Base-by-base conservation (phyloP, 2,797 vertebrate genomes). In the Halcyon chelicuti region DNA sequence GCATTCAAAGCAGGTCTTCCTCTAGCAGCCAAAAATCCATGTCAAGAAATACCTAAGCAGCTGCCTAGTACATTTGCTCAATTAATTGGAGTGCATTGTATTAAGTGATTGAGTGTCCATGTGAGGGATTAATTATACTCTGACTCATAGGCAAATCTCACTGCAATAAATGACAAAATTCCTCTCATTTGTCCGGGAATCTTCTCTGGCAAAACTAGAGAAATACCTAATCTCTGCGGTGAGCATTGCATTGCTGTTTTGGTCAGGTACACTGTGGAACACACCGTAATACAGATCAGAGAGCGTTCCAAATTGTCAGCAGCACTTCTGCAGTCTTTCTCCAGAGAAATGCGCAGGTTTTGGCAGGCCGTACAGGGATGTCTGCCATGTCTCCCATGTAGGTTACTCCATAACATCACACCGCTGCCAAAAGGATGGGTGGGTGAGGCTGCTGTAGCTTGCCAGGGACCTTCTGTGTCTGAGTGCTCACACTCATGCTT, bases 41-140 rank as follows among this genome's bases (percentile, higher is more conserved):
- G 60, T 49, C 33, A 60, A 75, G 67, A 74, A 93, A 76, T 63
- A 57, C 7, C 16, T n/a, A 42, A 55, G 67, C 28, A 66, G 19
- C 65, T 90, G 47, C 33, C 63, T 61, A 51, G 71, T 87, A 52
- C 3, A 7, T 44, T 82, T 22, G 3, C 28, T 87, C 28, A 87
- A 82, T 91, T 92, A 87, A 40, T 26, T 49, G 28, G 20, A 86
- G 26, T 83, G 57, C 33, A 54, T 54, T 92, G 47, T 83, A n/a
- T 67, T 70, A 71, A 40, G 7, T 63, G 55, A 51, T 79, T 46
- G 63, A 65, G 19, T 54, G 29, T 86, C 67, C 0, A 0, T 20
- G 5, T 86, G 67, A n/a, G 85, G 12, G 46, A 73, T 82, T 79
- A 82, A 87, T 76, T 89, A 33, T 66, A 49, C 9, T 86, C 21